Conservation (phyloP, 1,140 invertebrate species). For the Diorhabda sublineata region DNA sequence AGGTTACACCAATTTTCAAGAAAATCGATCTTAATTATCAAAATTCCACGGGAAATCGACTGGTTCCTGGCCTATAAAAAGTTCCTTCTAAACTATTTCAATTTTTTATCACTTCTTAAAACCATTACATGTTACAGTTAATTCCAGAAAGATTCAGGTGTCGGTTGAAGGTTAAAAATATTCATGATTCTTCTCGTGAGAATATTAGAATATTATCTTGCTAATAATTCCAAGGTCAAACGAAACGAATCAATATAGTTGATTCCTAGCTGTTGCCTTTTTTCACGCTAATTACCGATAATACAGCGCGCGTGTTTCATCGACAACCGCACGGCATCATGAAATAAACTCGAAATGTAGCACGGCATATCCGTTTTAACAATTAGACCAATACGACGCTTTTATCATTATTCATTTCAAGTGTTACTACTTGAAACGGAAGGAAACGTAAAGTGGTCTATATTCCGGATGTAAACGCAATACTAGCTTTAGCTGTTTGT, state of each 20-base stretch:
- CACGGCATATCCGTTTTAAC: conserved; percentile 44
- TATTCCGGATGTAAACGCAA: conserved; percentile 39
- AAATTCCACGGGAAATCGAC: too few species aligned
- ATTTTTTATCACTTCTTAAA: too few species aligned
- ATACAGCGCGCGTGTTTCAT: conserved; percentile 27
- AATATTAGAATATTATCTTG: too few species aligned
- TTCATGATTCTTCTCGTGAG: too few species aligned
- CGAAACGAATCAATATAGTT: neutral
- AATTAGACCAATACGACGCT: conserved; percentile 36
- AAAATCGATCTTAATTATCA: too few species aligned
- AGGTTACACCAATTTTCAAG: too few species aligned
- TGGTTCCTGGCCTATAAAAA: too few species aligned
- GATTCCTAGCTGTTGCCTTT: conserved; percentile 3
- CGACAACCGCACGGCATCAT: neutral
- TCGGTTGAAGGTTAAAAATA: too few species aligned
- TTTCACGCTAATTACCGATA: conserved; percentile 26
- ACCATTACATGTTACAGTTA: too few species aligned
- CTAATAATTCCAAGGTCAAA: too few species aligned
- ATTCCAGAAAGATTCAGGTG: too few species aligned
- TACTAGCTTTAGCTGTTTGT: conserved; percentile 40
- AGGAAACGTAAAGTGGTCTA: conserved; percentile 45
- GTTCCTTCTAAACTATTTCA: too few species aligned
- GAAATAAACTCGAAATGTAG: conserved; percentile 21
- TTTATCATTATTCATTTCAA: conserved; percentile 40
- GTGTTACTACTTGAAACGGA: conserved; percentile 18